phyloP scores from a whole-genome alignment of 2,888 invertebrate genomes.

The Epistrophe eligans region DNA sequence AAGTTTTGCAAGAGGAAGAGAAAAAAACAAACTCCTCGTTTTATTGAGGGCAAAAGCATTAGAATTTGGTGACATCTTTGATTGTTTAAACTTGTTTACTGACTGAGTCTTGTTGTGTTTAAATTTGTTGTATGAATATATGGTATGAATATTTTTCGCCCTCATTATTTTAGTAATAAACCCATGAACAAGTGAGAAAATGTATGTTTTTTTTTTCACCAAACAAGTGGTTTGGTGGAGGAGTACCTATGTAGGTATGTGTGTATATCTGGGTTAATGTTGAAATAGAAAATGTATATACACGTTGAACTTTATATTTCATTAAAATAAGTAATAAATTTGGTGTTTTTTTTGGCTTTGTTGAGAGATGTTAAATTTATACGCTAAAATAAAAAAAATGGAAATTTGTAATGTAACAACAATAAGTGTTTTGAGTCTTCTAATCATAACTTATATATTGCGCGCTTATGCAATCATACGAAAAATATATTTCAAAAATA shows the following conservation, averaged over 20 bases:
- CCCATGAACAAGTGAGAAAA: neutral
- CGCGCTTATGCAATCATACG: neutral
- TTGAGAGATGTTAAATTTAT: neutral
- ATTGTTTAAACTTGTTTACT: constrained; percentile 20
- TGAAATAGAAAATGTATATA: neutral
- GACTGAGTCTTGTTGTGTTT: constrained; percentile 3
- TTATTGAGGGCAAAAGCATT: constrained; percentile 16
- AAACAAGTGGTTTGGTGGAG: constrained; percentile 3
- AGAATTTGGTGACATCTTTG: constrained; percentile 37
- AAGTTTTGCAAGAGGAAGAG: constrained; percentile 4
- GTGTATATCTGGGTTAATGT: neutral
- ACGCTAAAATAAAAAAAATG: neutral
- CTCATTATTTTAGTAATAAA: neutral
- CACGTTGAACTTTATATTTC: neutral
- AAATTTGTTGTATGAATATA: neutral
- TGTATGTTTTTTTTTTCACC: neutral
- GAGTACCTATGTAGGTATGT: too few species aligned
- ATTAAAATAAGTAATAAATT: constrained; percentile 5
- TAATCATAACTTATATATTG: neutral
- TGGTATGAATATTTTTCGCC: neutral
- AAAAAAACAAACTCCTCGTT: neutral
- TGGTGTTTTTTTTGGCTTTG: neutral
- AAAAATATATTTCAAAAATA: neutral
- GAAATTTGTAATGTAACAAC: neutral
- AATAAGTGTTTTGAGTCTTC: neutral